Percentiles rank a stretch among this genome's conserved stretches.
These are phyloP conservation scores for Pitta sordida DNA, from an alignment of 2,113 vertebrate species.

Conservation along the genomic window DNA sequence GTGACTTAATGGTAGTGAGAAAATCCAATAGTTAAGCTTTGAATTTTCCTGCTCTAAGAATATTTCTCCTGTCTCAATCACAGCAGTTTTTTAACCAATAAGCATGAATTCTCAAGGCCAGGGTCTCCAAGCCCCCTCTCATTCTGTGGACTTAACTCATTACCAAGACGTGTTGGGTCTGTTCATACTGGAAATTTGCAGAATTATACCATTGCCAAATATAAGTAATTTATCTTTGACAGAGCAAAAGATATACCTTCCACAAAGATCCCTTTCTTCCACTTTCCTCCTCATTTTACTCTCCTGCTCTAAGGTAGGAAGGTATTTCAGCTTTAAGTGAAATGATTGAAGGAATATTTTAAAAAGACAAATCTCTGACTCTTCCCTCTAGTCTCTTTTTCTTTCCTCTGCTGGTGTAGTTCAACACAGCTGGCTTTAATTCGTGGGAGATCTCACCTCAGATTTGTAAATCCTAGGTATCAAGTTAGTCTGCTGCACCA, in stretches of 20 bases:
- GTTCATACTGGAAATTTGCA: neutral
- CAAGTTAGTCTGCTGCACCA: neutral
- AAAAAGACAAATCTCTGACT: neutral
- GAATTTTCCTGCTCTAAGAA: neutral
- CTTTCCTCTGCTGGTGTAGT: neutral
- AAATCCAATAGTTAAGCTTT: neutral
- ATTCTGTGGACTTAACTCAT: neutral
- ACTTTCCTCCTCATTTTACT: neutral
- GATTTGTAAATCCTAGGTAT: neutral
- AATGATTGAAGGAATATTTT: neutral
- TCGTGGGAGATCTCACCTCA: neutral
- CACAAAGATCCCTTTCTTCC: neutral
- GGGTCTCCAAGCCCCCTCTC: neutral
- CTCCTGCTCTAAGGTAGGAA: neutral
- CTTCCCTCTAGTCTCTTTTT: neutral
- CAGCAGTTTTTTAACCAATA: neutral
- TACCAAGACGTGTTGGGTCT: neutral
- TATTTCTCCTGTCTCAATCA: neutral
- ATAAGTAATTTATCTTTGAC: neutral
- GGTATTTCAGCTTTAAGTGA: neutral
- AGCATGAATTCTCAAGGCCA: neutral
- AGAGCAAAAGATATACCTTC: neutral
- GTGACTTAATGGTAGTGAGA: neutral
- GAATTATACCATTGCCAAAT: neutral
- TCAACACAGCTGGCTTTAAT: neutral